Base-by-base conservation (phyloP, 2,888 invertebrate genomes). In the Pristionchus arcanus region DNA sequence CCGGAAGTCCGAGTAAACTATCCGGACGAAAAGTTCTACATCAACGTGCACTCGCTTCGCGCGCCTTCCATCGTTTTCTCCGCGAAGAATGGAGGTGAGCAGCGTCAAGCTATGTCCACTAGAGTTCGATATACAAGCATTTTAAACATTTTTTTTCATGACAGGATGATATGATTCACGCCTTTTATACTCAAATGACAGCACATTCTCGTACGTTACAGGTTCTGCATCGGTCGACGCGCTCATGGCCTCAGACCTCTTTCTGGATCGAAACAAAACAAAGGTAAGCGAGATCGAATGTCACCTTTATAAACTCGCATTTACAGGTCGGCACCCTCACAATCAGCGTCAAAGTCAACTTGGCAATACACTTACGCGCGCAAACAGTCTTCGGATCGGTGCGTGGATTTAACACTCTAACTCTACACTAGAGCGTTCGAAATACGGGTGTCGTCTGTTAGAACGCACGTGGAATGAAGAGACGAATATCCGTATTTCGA, bases 1-100 rank as follows among this genome's bases (percentile, higher is more conserved):
- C 94, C 94, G 28, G 93, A 92, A 0, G 91, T 94, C 63, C 91
- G 94, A 21, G 94, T 94, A 81, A 93, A 93, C 83, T 94, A 94
- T 89, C 94, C 94, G 21, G 93, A 94, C 87, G 55, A 63, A 37
- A 59, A 59, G 1, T 21, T 63, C 63, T 63, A 4, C 34, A 63
- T 86, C 34, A 59, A 86, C 2, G n/a, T 86, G 11, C 85, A 63
- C n/a, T 34, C 85, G 25, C 5, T 25, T 25, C 85, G 85, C 28
- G 94, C 94, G 15, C 94, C 94, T 25, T 94, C 93, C 0, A 91
- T 94, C 21, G 74, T 93, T 77, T 89, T 94, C 71, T 91, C 91
- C 21, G 89, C 87, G 37, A 91, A 92, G 37, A 90, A 90, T 86
- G 93, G 93, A 90, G 92, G 94, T 53, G 37, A 74, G 21, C n/a